Conservation (phyloP, 2,888 invertebrate genomes). For the Stomorhina lunata region DNA sequence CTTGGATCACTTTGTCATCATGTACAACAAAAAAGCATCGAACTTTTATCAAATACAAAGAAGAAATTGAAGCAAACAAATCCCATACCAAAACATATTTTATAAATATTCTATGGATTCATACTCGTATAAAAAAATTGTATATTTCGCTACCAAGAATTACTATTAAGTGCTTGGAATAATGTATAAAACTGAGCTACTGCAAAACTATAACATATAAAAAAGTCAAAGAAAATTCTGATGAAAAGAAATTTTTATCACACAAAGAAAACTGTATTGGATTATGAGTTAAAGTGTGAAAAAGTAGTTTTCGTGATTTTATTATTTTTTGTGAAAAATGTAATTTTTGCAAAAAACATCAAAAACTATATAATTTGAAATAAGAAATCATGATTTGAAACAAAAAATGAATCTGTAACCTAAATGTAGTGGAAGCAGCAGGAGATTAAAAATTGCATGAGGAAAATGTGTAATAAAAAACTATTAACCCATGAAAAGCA, state of each 20-base stretch:
- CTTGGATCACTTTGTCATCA: conserved; percentile 46
- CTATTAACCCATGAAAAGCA: not conserved
- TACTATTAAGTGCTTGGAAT: conserved; percentile 46
- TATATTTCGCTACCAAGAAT: conserved; percentile 29
- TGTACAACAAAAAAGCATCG: conserved; percentile 16
- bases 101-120: conserved; percentile 48
- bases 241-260: conserved; percentile 30
- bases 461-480: too few relatives aligned
- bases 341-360: not conserved
- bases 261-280: conserved; percentile 40
- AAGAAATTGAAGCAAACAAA: conserved; percentile 14
- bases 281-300: conserved; percentile 42
- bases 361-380: not conserved
- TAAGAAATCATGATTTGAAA: not conserved
- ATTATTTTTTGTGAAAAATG: not conserved
- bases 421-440: not conserved
- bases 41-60: conserved; percentile 2
- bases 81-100: conserved; percentile 7
- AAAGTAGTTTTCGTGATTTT: conserved; percentile 16
- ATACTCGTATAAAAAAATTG: conserved; percentile 1
- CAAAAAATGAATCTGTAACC: not conserved
- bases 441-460: not conserved
- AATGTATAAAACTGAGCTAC: conserved; percentile 17
- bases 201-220: not conserved
- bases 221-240: not conserved